Evolutionary conservation across 2,797 vertebrate species (phyloP).

Genomic region (Oophaga sylvatica): DNA sequence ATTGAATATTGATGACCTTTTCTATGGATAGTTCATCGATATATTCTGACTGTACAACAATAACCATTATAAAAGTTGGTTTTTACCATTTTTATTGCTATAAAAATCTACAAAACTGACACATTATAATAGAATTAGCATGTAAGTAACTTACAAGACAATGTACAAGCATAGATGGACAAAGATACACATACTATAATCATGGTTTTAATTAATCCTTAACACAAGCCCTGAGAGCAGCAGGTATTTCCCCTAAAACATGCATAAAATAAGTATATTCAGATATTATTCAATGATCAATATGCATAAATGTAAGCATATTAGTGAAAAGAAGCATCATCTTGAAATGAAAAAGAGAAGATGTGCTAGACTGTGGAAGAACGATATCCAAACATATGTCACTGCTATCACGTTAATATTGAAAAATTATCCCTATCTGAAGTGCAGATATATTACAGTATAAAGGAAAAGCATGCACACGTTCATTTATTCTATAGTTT

Average conservation of each 20-base stretch:
- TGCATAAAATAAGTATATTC: background rate
- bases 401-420: background rate
- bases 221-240: background rate
- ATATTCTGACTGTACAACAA: too few species aligned
- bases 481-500: background rate
- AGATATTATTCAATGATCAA: conserved; percentile 5
- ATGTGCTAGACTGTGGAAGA: background rate
- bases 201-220: background rate
- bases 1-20: too few species aligned
- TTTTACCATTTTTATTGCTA: background rate
- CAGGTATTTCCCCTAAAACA: background rate
- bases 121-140: background rate
- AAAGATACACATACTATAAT: background rate
- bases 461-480: background rate
- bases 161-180: background rate
- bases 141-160: background rate
- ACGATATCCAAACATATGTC: background rate
- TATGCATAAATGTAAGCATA: background rate
- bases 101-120: background rate
- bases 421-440: background rate
- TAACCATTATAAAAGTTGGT: too few species aligned
- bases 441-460: background rate
- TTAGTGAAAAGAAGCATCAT: background rate
- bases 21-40: too few species aligned
- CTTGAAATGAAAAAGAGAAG: background rate